These are phyloP conservation scores for Actinernus sp. DNA, from an alignment of 92 coral and sea anemone species.

Conservation along the genomic window DNA sequence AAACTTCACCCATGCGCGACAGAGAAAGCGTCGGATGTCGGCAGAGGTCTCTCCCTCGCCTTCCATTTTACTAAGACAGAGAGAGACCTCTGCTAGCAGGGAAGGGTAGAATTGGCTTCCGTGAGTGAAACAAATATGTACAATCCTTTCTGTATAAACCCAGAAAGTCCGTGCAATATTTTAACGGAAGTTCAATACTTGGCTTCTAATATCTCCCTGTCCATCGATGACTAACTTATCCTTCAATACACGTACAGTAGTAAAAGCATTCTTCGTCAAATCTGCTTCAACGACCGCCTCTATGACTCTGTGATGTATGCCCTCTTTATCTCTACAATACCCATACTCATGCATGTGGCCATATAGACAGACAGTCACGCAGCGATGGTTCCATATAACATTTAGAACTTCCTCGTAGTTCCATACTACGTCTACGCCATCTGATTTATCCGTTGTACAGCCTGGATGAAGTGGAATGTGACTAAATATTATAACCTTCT, in stretches of 20 bases:
- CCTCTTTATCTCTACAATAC: slow-evolving; percentile 48
- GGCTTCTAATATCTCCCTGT: slow-evolving; percentile 59
- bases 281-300: slow-evolving; percentile 77
- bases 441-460: slow-evolving; percentile 5
- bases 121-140: too few relatives aligned
- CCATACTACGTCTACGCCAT: slow-evolving; percentile 46
- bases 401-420: slow-evolving; percentile 67
- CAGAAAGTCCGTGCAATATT: too few relatives aligned
- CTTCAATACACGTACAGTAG: slow-evolving; percentile 61
- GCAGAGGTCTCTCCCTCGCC: too few relatives aligned
- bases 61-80: too few relatives aligned
- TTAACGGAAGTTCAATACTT: slow-evolving; percentile 43
- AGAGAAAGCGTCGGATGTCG: too few relatives aligned
- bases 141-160: too few relatives aligned
- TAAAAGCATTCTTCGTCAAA: slow-evolving; percentile 67
- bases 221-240: slow-evolving; percentile 67
- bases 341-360: slow-evolving; percentile 69
- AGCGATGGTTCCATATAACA: slow-evolving; percentile 43
- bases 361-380: slow-evolving; percentile 68
- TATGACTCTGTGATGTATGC: slow-evolving; percentile 68
- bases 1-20: too few relatives aligned
- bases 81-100: too few relatives aligned
- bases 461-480: slow-evolving; percentile 67
- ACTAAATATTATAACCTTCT: slow-evolving; percentile 68
- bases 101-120: too few relatives aligned